phyloP scores from a whole-genome alignment of 2,797 vertebrate genomes.

The Phoeniculus purpureus region DNA sequence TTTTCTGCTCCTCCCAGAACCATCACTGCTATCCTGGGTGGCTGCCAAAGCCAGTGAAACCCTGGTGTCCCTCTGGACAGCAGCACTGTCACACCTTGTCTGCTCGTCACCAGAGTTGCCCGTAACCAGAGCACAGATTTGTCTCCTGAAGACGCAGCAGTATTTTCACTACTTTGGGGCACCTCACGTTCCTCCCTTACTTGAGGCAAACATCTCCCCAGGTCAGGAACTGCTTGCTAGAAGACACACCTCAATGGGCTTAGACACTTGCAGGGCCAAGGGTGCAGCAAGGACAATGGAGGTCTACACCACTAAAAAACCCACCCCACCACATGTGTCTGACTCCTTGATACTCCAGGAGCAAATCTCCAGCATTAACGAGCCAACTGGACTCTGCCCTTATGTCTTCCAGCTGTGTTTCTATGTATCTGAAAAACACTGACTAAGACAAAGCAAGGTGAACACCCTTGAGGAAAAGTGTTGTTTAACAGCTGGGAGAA shows the following conservation, averaged over 20 bases:
- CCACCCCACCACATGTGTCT: rapidly evolving
- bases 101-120: rapidly evolving
- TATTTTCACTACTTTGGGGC: background rate
- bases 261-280: background rate
- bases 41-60: background rate
- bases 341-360: rapidly evolving
- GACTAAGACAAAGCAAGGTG: background rate
- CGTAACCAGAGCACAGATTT: background rate
- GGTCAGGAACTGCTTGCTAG: background rate
- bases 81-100: background rate
- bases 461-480: background rate
- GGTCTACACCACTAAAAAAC: background rate
- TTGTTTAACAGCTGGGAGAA: background rate
- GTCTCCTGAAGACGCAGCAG: background rate
- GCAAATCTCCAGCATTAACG: background rate
- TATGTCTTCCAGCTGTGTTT: background rate
- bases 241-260: rapidly evolving
- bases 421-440: background rate
- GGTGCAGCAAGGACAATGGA: background rate
- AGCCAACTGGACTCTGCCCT: background rate
- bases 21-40: background rate
- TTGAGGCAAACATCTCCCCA: background rate
- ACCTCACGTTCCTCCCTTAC: background rate
- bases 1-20: background rate
- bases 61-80: background rate